phyloP scores from a whole-genome alignment of 2,113 vertebrate genomes.

The Steatornis caripensis region DNA sequence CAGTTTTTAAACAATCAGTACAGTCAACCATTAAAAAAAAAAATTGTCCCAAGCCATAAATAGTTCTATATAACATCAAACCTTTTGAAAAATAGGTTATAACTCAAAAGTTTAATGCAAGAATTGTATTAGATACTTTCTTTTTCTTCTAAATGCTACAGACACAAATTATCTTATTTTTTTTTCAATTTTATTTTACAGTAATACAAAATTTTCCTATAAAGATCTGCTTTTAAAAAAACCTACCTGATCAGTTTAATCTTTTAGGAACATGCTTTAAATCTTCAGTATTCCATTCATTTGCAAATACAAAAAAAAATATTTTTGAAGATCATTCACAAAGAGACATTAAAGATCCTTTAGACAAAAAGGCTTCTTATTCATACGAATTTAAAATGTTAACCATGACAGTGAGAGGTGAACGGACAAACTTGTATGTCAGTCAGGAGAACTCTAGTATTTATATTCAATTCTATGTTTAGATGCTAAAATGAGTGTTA shows the following conservation, averaged over 20 bases:
- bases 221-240: neutral
- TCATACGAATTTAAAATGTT: neutral
- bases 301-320: neutral
- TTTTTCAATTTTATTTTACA: neutral
- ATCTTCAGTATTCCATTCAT: neutral
- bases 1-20: neutral
- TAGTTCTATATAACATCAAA: neutral
- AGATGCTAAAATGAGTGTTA: neutral
- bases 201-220: neutral
- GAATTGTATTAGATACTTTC: neutral
- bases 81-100: neutral
- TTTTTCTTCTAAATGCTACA: neutral
- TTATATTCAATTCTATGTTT: neutral
- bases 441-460: neutral
- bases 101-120: neutral
- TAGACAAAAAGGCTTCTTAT: neutral
- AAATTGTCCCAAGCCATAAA: neutral
- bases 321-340: neutral
- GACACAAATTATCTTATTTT: neutral
- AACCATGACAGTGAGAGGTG: fast-evolving
- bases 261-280: neutral
- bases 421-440: neutral
- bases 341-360: neutral
- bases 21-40: neutral
- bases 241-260: fast-evolving